Conservation (phyloP, 2,888 invertebrate species). For the Rotaria socialis region DNA sequence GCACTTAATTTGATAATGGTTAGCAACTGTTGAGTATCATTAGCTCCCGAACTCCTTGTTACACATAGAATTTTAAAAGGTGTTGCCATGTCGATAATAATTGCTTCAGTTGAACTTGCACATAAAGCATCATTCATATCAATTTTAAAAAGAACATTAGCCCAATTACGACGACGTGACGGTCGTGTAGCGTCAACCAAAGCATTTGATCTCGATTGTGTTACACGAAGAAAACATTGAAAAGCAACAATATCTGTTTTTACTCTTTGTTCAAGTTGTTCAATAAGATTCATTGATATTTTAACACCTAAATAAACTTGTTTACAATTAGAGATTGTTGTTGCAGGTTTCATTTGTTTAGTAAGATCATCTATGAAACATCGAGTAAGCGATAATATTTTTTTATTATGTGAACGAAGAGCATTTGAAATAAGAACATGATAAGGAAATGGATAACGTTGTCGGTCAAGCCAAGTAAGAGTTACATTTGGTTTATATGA, state of each 20-base stretch:
- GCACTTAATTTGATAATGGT: not conserved
- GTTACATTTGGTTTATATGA: not conserved
- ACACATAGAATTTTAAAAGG: not conserved
- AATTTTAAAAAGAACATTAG: not conserved
- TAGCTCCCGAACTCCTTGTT: not conserved
- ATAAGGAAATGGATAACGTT: not conserved
- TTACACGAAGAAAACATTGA: not conserved
- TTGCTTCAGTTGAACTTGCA: not conserved
- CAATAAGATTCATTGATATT: not conserved
- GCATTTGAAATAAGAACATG: not conserved
- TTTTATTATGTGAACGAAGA: too few relatives aligned
- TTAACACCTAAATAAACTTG: not conserved
- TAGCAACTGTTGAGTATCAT: not conserved
- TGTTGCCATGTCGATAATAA: not conserved
- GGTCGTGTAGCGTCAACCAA: not conserved
- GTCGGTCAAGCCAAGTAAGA: not conserved
- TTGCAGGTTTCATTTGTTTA: not conserved
- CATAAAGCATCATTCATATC: not conserved
- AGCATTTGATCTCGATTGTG: not conserved
- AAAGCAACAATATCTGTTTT: not conserved
- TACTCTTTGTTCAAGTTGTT: not conserved
- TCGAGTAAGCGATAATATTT: not conserved
- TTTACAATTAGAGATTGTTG: not conserved
- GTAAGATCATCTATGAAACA: not conserved
- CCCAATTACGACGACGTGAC: not conserved